Evolutionary conservation across 2,797 vertebrate species (phyloP), one percentile per base, ranked within the genome.

Genomic region (Lophotriccus pileatus): DNA sequence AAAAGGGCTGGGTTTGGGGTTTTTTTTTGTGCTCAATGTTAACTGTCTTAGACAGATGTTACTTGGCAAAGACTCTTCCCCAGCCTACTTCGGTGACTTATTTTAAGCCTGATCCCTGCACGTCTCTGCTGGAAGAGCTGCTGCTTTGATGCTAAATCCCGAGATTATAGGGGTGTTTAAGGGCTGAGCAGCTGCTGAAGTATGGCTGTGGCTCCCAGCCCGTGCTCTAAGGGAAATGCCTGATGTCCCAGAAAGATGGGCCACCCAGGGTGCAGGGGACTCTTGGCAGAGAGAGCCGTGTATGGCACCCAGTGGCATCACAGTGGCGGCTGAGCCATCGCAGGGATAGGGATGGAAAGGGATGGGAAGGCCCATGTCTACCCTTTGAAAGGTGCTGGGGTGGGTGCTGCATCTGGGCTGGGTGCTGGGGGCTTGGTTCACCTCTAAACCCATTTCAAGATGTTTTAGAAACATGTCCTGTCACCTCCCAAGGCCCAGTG

Each of bases 91-190:
- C 14, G 36, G 87, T 0, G 25, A 68, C 79, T 94, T 62, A 87
- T 93, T 95, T 90, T 58, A 96, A 93, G 82, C 59, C 84, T 90
- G 92, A 84, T 89, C 94, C 90, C 84, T 44, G 64, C 93, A 53
- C 4, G 5, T 34, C 89, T 77, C 78, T 55, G 89, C 84, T 70
- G 23, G 36, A 41, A 90, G 81, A 89, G 84, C 84, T 95, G 73
- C 96, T 90, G 89, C 93, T 95, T 94, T 89, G 91, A 94, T 59
- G 78, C 76, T 63, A 85, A 96, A 52, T 59, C 86, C 90, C 43
- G 90, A 95, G 89, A 93, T 93, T 47, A 83, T 20, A 27, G 49
- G 44, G 76, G 58, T 70, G 68, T 76, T 90, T 63, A 72, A 90
- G 39, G 80, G 84, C 78, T 73, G 80, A 96, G 95, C 95, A 94